These are phyloP conservation scores for Onychomys torridus DNA, from an alignment of 2,797 vertebrate genomes.

Conservation along the genomic window DNA sequence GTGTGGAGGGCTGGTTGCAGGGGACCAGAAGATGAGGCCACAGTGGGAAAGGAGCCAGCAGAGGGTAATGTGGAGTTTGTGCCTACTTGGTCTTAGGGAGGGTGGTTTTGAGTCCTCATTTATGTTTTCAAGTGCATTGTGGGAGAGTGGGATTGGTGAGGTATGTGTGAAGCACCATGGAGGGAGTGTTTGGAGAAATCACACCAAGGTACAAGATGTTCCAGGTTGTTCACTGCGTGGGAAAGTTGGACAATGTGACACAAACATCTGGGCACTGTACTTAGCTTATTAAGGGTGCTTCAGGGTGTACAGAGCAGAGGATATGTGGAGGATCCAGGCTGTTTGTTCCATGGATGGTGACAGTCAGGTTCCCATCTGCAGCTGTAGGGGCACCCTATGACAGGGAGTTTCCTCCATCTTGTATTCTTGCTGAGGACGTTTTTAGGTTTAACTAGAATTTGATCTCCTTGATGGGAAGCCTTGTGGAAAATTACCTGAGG, in stretches of 20 bases:
- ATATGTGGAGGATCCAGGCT: neutral
- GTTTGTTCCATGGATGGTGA: neutral
- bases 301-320: neutral
- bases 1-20: too few relatives aligned
- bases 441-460: neutral
- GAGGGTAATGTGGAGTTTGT: too few relatives aligned
- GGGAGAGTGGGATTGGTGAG: neutral
- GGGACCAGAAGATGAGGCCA: neutral
- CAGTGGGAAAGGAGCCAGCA: neutral
- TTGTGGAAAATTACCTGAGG: neutral
- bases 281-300: neutral
- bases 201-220: neutral
- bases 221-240: neutral
- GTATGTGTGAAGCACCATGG: neutral
- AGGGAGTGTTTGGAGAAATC: neutral
- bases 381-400: neutral
- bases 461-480: neutral
- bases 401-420: neutral
- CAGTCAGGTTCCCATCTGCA: neutral
- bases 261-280: neutral
- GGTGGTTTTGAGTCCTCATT: neutral
- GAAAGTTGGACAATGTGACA: neutral
- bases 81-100: neutral
- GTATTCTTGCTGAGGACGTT: neutral
- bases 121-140: neutral